These are phyloP conservation scores for Syrrhaptes paradoxus DNA, from an alignment of 2,113 vertebrate genomes.

Conservation along the genomic window DNA sequence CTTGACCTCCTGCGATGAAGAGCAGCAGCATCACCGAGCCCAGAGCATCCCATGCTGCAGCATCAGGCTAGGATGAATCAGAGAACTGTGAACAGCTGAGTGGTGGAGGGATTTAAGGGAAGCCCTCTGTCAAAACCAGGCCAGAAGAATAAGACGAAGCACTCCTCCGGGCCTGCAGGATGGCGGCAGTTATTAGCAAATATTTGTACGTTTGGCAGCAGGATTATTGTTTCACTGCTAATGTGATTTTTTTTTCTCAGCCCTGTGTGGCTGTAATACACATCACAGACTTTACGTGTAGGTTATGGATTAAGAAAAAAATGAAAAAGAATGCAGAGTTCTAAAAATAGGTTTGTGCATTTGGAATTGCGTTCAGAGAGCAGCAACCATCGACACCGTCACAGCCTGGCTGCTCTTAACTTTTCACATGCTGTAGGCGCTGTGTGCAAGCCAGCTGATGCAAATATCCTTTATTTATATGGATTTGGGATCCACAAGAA, in stretches of 20 bases:
- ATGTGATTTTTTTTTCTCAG: neutral
- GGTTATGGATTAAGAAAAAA: neutral
- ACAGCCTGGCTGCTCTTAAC: neutral
- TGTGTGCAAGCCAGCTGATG: neutral
- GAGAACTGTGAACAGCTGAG: conserved; percentile 15
- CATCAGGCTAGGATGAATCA: neutral
- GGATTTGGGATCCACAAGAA: neutral
- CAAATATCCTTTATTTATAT: neutral
- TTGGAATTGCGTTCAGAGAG: neutral
- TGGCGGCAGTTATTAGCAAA: neutral
- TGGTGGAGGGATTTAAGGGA: neutral
- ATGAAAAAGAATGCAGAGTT: neutral
- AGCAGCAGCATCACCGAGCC: neutral
- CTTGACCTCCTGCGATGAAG: neutral
- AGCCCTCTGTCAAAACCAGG: conserved; percentile 19
- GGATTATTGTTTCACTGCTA: conserved; percentile 65
- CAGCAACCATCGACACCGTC: neutral
- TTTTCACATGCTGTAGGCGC: neutral
- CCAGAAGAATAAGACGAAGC: conserved; percentile 25
- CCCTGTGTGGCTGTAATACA: conserved; percentile 33
- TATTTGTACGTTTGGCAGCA: conserved; percentile 58
- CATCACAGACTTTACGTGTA: conserved; percentile 26
- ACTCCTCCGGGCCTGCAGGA: conserved; percentile 20
- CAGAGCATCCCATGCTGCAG: neutral
- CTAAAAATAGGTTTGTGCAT: conserved; percentile 33